A percentile compares a stretch with the other conserved stretches of the same genome.
Conservation (phyloP, 2,888 invertebrate species). For the Acanthosoma haemorrhoidale region DNA sequence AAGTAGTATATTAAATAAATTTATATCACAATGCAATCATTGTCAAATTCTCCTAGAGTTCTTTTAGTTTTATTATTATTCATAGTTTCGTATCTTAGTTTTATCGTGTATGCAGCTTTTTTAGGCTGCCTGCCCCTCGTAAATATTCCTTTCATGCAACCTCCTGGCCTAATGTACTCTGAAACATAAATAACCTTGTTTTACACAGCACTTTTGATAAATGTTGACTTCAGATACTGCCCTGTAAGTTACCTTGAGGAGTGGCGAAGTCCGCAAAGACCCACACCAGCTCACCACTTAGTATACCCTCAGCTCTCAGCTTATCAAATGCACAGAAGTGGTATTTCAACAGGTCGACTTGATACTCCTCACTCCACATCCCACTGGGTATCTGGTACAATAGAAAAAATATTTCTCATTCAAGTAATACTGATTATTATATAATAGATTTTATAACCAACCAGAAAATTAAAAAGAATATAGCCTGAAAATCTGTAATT, state of each 20-base stretch:
- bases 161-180: constrained; percentile 47
- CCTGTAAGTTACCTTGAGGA: constrained; percentile 48
- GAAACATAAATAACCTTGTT: constrained; percentile 19
- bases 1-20: too few species aligned
- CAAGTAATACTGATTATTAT: too few species aligned
- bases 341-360: constrained; percentile 51
- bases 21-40: too few species aligned
- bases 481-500: background rate
- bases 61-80: constrained; percentile 1
- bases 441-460: background rate
- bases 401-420: too few species aligned
- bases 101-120: constrained; percentile 52
- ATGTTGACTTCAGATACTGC: background rate
- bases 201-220: background rate
- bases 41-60: background rate
- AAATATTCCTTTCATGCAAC: constrained; percentile 51
- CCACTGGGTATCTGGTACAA: constrained; percentile 50
- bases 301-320: constrained; percentile 45
- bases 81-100: constrained; percentile 48
- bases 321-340: constrained; percentile 55
- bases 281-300: constrained; percentile 62
- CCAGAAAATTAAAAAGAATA: background rate
- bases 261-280: constrained; percentile 64
- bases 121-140: constrained; percentile 58
- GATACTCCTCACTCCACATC: constrained; percentile 59